Percentiles rank a stretch among this genome's conserved stretches.
These are phyloP conservation scores for Schizopygopsis pylzovi DNA, from an alignment of 2,797 vertebrate genomes.

Conservation along the genomic window DNA sequence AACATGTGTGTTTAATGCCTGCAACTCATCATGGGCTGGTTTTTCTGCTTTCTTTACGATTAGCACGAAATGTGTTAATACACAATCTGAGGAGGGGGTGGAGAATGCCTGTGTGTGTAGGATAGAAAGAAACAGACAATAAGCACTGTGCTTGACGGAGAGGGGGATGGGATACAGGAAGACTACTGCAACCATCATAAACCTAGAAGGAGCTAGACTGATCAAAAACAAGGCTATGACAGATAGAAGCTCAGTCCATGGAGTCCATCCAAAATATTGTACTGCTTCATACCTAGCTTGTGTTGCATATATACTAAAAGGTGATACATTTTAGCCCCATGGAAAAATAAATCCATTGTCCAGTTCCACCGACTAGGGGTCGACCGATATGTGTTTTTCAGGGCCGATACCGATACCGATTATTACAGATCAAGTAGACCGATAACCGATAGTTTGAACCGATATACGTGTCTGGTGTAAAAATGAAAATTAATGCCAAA, in stretches of 20 bases:
- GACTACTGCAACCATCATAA: background rate
- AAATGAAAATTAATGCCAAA: no score
- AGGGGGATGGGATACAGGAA: slow-evolving; percentile 22
- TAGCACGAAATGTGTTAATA: slow-evolving; percentile 2
- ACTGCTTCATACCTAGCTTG: background rate
- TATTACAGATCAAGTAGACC: no score
- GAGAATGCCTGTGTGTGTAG: slow-evolving; percentile 2
- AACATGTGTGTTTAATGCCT: background rate
- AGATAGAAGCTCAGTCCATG: background rate
- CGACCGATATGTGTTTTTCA: no score
- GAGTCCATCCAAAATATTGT: background rate
- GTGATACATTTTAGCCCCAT: background rate
- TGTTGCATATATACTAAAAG: background rate
- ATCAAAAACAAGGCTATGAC: background rate
- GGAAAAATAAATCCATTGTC: background rate
- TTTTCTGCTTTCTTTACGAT: background rate
- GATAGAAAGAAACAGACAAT: slow-evolving; percentile 24
- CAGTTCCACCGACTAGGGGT: background rate
- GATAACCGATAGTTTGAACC: no score
- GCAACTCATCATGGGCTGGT: background rate
- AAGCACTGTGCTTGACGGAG: background rate
- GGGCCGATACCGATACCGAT: no score
- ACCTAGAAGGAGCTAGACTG: background rate
- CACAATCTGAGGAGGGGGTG: slow-evolving; percentile 21
- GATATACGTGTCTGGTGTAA: no score